phyloP scores from a whole-genome alignment of 2,113 vertebrate genomes.

The Cynopterus brachyotis region DNA sequence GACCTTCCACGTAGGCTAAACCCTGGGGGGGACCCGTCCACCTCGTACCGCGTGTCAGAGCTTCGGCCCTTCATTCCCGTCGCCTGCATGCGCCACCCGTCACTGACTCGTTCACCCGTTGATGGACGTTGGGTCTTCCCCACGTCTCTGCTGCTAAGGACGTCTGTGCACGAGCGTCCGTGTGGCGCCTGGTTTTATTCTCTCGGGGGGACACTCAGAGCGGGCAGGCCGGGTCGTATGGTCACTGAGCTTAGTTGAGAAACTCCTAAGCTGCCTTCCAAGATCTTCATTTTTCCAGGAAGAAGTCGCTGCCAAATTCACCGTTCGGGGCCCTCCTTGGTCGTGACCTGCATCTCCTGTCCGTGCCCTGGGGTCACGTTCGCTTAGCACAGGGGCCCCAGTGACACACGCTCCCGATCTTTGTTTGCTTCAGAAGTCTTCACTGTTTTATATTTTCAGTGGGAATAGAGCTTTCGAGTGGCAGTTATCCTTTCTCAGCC shows the following conservation, averaged over 20 bases:
- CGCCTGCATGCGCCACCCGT: too few species aligned
- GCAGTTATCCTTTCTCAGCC: not conserved
- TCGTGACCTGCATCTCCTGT: accelerated
- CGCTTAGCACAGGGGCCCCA: not conserved
- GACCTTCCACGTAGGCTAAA: not conserved
- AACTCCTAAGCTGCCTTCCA: not conserved
- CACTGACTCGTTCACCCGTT: accelerated
- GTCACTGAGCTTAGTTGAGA: not conserved
- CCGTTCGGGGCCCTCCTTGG: not conserved
- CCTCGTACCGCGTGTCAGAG: accelerated
- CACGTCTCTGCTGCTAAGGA: not conserved
- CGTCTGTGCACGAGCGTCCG: not conserved
- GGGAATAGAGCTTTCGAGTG: not conserved
- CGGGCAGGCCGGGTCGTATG: not conserved
- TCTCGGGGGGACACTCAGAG: not conserved
- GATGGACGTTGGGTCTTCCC: not conserved
- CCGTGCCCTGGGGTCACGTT: not conserved
- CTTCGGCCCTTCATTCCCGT: too few species aligned
- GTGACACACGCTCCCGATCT: not conserved
- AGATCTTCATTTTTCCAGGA: not conserved
- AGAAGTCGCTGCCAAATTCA: not conserved
- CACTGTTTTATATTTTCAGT: not conserved
- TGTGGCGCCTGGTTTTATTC: not conserved
- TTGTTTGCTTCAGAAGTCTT: not conserved
- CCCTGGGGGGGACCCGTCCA: too few species aligned